Base-by-base conservation (phyloP, 2,113 vertebrate species). In the Aegithalos caudatus region DNA sequence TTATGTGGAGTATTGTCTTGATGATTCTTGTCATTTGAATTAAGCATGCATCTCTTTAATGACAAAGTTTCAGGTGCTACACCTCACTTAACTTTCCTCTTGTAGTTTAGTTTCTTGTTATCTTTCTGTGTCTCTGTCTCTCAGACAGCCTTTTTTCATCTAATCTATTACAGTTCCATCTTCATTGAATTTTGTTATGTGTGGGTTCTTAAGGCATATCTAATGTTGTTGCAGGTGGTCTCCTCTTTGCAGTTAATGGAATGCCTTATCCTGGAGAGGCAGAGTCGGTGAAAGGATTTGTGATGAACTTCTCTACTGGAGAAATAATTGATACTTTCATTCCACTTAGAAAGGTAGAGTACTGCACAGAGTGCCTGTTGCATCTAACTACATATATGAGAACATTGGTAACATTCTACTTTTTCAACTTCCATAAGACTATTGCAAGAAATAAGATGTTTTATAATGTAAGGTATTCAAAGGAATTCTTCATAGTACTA, bases 161-260 rank as follows among this genome's bases (percentile, higher is more conserved):
- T 79, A 3, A 62, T 28, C 37, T 45, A 4, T 57, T 67, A 22
- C 12, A 69, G 1, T 76, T 93, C 7, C 6, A 47, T 53, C 73
- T 77, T 65, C 14, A 16, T 29, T 81, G 64, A 29, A 48, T 42
- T 81, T 94, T 61, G 37, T 28, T 58, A 1, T 6, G 6, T n/a
- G 18, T 18, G 40, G 9, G 5, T 61, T 90, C 22, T 67, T 91
- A 65, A 85, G 72, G 42, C 50, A 82, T 72, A 82, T 89, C 23
- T 83, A 7, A 57, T 64, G 16, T 94, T 95, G 25, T 98, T 97
- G 92, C 90, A 99, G 99, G 97, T 96, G 99, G 98, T 73, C 94
- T 99, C 81, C 98, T 99, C 85, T 99, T 98, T 76, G 99, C 98
- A 10, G 98, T 99, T 62, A 99, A 99, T 94, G 99, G 99, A 66